These are phyloP conservation scores for Drosophila subsilvestris DNA, from an alignment of 2,888 invertebrate genomes.

Conservation along the genomic window DNA sequence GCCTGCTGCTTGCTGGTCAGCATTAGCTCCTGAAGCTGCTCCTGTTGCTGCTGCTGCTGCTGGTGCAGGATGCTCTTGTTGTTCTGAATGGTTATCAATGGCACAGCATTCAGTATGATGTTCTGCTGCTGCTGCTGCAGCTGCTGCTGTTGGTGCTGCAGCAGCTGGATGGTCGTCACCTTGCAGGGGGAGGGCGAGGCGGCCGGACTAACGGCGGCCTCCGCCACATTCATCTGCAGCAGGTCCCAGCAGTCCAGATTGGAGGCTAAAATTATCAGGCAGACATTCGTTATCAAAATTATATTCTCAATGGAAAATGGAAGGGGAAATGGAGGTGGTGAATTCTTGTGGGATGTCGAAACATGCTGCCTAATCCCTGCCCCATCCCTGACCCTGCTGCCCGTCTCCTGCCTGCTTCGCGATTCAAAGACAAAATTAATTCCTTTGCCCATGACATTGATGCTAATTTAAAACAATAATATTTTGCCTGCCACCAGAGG, in stretches of 20 bases:
- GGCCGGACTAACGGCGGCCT: constrained; percentile 57
- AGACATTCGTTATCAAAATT: not conserved
- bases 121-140: constrained; percentile 75
- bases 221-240: constrained; percentile 80
- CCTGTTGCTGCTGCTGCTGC: constrained; percentile 58
- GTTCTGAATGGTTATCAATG: constrained; percentile 82
- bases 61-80: constrained; percentile 76
- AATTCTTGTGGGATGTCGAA: constrained; percentile 1
- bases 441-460: constrained; percentile 75
- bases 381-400: not conserved
- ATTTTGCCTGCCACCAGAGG: constrained; percentile 41
- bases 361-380: constrained; percentile 21
- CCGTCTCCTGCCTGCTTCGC: not conserved
- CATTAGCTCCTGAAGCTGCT: constrained; percentile 57
- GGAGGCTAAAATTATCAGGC: constrained; percentile 66
- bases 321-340: not conserved
- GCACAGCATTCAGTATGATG: constrained; percentile 80
- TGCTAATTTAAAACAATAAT: constrained; percentile 75
- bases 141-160: constrained; percentile 56
- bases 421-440: constrained; percentile 49
- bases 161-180: constrained; percentile 61
- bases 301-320: not conserved
- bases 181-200: constrained; percentile 55
- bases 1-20: constrained; percentile 43
- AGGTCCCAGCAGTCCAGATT: constrained; percentile 83